Percentiles rank a stretch among this genome's conserved stretches.
Conservation (phyloP, 2,113 vertebrate species). For the Saguinus midas region DNA sequence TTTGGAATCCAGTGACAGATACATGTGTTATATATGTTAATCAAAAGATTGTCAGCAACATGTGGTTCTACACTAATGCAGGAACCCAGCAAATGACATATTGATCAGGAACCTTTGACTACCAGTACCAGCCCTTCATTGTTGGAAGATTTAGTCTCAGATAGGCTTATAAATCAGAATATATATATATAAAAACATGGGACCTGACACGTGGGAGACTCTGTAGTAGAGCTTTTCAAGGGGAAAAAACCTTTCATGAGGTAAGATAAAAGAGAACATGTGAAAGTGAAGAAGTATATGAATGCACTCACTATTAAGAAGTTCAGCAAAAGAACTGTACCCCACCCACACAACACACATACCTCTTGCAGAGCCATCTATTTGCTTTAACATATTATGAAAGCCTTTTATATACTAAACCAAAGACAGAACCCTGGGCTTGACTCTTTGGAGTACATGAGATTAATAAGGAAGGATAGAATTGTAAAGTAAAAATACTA, state of each 20-base stretch:
- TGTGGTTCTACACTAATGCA: neutral
- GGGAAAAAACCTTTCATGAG: neutral
- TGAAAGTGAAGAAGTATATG: conserved; percentile 39
- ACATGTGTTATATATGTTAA: neutral
- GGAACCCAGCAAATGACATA: neutral
- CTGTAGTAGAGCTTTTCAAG: conserved; percentile 14
- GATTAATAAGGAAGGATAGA: neutral
- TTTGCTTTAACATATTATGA: neutral
- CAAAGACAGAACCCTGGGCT: neutral
- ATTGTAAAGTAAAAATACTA: conserved; percentile 31
- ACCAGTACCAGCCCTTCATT: neutral
- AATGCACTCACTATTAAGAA: neutral
- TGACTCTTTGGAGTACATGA: neutral
- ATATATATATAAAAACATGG: neutral
- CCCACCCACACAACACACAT: neutral
- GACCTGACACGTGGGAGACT: neutral
- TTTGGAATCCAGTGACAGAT: neutral
- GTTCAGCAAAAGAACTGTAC: neutral
- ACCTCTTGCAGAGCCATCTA: neutral
- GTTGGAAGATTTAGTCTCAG: neutral
- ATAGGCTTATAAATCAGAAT: conserved; percentile 2
- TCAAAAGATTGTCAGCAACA: neutral
- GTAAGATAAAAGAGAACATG: conserved; percentile 4
- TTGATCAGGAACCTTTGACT: conserved; percentile 9
- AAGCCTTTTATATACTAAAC: neutral